Evolutionary conservation across 2,888 invertebrate species (phyloP), one percentile per base, ranked within the genome.

Genomic region (Netelia melanura): DNA sequence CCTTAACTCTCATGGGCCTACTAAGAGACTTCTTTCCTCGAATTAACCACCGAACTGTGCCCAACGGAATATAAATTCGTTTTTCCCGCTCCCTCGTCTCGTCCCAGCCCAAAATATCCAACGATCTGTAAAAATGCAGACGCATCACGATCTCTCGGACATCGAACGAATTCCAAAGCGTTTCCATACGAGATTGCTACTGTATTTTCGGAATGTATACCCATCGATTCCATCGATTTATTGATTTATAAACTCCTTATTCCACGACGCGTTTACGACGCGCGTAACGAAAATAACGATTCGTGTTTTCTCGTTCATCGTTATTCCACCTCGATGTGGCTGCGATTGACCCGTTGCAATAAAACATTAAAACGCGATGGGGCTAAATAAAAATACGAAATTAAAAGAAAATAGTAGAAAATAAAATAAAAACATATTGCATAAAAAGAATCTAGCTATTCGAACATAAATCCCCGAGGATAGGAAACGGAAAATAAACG

Each of bases 1-100:
- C 8, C 44, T 11, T 17, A 62, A 58, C 52, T 77, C 67, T 77
- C 67, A 67, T 67, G 56, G 25, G 43, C 5, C 71, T n/a, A 71
- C 25, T 56, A 52, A 77, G 61, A 72, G 48, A 71, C 48, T 10
- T 72, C 48, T 70, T 25, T 11, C 25, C 30, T 43, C 30, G 52
- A 11, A 14, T 62, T 54, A 17, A 71, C 65, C 76, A 67, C 54
- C 44, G 21, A 14, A 48, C 6, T 54, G 52, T 58, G 14, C 14
- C 48, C 3, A 64, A 62, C n/a, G 14, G 44, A 48, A 44, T 23
- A 48, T 6, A 9, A 10, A 38, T 30, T 64, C n/a, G 30, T 61
- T 61, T 21, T 11, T 23, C 9, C 21, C 10, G 6, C 23, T 9
- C 8, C 21, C 62, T 0, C 1, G 11, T 38, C 11, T 8, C 38